Conservation (phyloP, 2,113 vertebrate genomes). For the Mormyrus lacerda region DNA sequence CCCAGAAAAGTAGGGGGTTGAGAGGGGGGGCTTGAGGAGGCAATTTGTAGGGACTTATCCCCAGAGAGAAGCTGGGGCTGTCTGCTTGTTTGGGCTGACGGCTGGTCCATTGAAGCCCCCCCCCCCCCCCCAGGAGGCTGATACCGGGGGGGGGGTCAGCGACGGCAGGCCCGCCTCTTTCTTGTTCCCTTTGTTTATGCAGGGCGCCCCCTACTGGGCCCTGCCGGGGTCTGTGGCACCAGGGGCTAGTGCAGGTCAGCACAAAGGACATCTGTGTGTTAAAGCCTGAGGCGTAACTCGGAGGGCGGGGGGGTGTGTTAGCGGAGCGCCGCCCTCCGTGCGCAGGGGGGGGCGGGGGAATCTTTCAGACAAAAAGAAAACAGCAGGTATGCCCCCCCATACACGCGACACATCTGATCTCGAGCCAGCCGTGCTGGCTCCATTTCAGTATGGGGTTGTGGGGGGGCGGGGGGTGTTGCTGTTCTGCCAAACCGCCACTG, state of each 20-base stretch:
- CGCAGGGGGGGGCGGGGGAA: slow-evolving; percentile 40
- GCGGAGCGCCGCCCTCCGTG: slow-evolving; percentile 28
- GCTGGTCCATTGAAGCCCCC: neutral
- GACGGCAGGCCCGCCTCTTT: neutral
- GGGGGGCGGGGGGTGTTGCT: neutral
- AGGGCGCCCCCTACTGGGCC: slow-evolving; percentile 32
- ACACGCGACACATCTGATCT: slow-evolving; percentile 35
- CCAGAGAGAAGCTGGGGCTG: neutral
- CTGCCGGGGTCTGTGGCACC: neutral
- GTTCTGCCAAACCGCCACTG: neutral
- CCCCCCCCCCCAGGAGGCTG: neutral
- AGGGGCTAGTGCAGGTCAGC: slow-evolving; percentile 47
- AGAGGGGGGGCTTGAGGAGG: neutral
- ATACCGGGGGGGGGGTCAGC: neutral
- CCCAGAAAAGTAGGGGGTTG: neutral
- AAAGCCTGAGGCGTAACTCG: slow-evolving; percentile 20
- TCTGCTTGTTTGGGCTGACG: neutral
- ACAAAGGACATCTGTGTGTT: slow-evolving; percentile 70
- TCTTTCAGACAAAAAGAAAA: slow-evolving; percentile 54
- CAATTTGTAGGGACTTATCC: neutral
- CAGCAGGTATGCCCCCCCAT: slow-evolving; percentile 45
- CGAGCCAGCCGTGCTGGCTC: slow-evolving; percentile 10
- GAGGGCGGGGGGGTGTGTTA: neutral
- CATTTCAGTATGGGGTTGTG: neutral
- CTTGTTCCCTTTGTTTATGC: slow-evolving; percentile 38